Conservation (phyloP, 2,113 vertebrate species). For the Otolemur garnettii region DNA sequence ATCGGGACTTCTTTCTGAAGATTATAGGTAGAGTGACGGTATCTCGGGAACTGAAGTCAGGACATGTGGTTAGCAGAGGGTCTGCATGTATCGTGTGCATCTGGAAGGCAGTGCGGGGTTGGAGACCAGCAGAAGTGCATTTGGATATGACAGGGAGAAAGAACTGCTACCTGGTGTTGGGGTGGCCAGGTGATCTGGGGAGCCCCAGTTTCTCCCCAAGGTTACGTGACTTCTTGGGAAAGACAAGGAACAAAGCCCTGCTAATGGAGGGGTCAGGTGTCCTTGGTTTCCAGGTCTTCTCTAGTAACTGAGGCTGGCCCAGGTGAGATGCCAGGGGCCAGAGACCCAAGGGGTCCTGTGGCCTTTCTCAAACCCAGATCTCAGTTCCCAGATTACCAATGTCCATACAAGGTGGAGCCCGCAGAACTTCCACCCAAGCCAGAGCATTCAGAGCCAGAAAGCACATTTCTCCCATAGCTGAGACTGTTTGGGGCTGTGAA, state of each 20-base stretch:
- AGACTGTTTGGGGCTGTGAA: background rate
- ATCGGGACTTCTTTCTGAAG: background rate
- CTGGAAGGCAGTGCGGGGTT: background rate
- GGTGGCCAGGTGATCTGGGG: fast-evolving
- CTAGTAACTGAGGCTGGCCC: background rate
- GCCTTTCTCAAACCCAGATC: background rate
- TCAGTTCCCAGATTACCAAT: background rate
- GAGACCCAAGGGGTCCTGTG: background rate
- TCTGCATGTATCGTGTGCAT: fast-evolving
- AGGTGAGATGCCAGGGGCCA: background rate
- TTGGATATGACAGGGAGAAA: background rate
- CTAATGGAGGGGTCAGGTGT: background rate
- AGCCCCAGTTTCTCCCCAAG: too few species aligned
- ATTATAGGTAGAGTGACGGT: background rate
- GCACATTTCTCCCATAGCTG: background rate
- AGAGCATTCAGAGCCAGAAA: background rate
- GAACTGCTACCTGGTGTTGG: too few species aligned
- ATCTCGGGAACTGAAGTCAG: background rate
- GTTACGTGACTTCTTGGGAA: background rate
- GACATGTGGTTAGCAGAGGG: fast-evolving
- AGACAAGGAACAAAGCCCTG: background rate
- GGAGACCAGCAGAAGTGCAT: background rate
- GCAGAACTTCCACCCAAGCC: background rate
- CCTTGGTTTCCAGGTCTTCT: background rate
- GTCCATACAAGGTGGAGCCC: background rate